Conservation (phyloP, 2,888 invertebrate species). For the Plusia festucae region DNA sequence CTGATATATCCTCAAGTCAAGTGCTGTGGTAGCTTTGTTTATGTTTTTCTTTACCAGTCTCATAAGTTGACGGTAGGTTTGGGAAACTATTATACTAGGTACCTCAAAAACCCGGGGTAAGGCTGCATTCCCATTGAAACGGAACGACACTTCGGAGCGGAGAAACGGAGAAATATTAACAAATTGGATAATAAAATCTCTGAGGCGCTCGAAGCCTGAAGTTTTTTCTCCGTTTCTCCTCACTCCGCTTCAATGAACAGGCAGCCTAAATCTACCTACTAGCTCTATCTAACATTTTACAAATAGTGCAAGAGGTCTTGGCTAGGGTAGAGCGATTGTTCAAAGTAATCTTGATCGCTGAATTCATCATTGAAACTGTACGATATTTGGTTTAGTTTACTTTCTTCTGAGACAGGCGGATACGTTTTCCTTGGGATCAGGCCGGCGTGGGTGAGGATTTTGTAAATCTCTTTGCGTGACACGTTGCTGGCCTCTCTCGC, state of each 20-base stretch:
- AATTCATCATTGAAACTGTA: constrained; percentile 40
- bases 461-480: constrained; percentile 90
- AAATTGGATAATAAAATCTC: too few relatives aligned
- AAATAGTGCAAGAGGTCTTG: constrained; percentile 79
- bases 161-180: too few relatives aligned
- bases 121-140: too few relatives aligned
- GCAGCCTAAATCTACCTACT: not conserved
- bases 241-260: too few relatives aligned
- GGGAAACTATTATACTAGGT: too few relatives aligned
- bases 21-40: not conserved
- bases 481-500: constrained; percentile 90
- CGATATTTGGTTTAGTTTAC: constrained; percentile 42
- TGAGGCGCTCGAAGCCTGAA: too few relatives aligned
- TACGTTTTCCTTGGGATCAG: constrained; percentile 80
- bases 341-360: constrained; percentile 57
- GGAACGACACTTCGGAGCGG: too few relatives aligned
- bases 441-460: constrained; percentile 91
- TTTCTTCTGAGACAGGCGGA: constrained; percentile 10
- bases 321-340: constrained; percentile 63
- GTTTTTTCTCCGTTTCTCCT: too few relatives aligned
- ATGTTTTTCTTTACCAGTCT: not conserved
- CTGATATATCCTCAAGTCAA: not conserved
- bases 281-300: constrained; percentile 36
- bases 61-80: not conserved
- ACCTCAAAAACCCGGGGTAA: too few relatives aligned